Conservation (phyloP, 2,888 invertebrate species). For the Erebia aethiops region DNA sequence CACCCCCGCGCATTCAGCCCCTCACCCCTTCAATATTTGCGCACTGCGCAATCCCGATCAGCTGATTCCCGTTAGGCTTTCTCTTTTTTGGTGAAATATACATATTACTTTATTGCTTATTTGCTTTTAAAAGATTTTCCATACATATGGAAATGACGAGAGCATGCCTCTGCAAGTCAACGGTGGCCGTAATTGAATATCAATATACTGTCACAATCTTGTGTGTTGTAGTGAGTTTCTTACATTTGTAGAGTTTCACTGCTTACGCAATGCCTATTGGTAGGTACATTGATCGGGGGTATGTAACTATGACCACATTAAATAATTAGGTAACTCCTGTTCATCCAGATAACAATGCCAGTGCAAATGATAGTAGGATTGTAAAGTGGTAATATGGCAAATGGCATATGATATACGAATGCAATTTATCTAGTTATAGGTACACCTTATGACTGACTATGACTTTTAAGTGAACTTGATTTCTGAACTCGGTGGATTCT, state of each 20-base stretch:
- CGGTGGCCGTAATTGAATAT: neutral
- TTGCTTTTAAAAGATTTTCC: slow-evolving; percentile 5
- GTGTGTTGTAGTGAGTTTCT: neutral
- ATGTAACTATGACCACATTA: neutral
- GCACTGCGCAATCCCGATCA: slow-evolving; percentile 81
- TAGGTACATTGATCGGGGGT: neutral
- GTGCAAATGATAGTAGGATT: too few relatives aligned
- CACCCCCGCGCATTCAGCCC: slow-evolving; percentile 43
- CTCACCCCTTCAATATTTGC: slow-evolving; percentile 68
- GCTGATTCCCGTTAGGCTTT: slow-evolving; percentile 80
- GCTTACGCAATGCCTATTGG: slow-evolving; percentile 5
- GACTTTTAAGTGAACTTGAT: too few relatives aligned
- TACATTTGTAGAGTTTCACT: neutral
- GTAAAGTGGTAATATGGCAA: too few relatives aligned
- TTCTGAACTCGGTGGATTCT: too few relatives aligned
- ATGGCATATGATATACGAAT: too few relatives aligned
- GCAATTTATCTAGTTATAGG: too few relatives aligned
- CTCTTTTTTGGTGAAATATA: slow-evolving; percentile 19
- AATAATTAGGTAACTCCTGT: neutral
- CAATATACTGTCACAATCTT: neutral
- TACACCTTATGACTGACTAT: too few relatives aligned
- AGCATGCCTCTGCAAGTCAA: neutral
- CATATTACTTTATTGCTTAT: neutral
- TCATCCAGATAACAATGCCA: neutral
- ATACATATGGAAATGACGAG: neutral